A percentile compares a stretch with the other conserved stretches of the same genome.
phyloP scores from a whole-genome alignment of 1,140 invertebrate species.

The Ericerus pela region DNA sequence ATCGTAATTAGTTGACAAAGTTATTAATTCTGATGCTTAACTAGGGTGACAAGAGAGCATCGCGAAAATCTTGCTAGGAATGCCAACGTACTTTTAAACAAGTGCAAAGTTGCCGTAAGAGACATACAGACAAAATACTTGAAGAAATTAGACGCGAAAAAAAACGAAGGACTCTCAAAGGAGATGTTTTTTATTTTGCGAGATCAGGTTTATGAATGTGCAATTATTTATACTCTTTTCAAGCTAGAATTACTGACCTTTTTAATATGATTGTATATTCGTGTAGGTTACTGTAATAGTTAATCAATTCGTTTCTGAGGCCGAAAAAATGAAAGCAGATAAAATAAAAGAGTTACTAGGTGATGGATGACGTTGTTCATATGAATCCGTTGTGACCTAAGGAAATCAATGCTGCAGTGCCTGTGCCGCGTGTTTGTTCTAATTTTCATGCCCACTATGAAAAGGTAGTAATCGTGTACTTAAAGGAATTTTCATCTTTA shows the following conservation, averaged over 20 bases:
- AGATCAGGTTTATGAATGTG: constrained; percentile 35
- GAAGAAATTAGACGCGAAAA: constrained; percentile 50
- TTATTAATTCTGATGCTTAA: background rate
- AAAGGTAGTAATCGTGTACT: too few relatives aligned
- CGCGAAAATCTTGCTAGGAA: constrained; percentile 72
- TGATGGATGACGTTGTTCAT: constrained; percentile 14
- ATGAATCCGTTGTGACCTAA: too few relatives aligned
- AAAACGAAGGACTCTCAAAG: constrained; percentile 38
- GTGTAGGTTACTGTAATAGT: constrained; percentile 44
- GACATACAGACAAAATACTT: constrained; percentile 58
- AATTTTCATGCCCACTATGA: too few relatives aligned
- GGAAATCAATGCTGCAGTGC: too few relatives aligned
- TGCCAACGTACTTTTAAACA: constrained; percentile 66
- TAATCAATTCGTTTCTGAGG: constrained; percentile 46
- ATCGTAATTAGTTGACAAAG: background rate
- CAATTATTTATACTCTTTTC: background rate
- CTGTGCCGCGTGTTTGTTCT: too few relatives aligned
- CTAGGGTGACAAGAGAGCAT: constrained; percentile 77
- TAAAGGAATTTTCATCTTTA: too few relatives aligned
- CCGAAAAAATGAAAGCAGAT: constrained; percentile 45
- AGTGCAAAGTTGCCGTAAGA: constrained; percentile 61
- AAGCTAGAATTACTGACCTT: constrained; percentile 3
- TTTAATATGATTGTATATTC: background rate
- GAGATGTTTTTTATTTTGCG: constrained; percentile 49
- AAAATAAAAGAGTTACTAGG: constrained; percentile 61